These are phyloP conservation scores for Archilochus colubris DNA, from an alignment of 2,113 vertebrate species.

Conservation along the genomic window DNA sequence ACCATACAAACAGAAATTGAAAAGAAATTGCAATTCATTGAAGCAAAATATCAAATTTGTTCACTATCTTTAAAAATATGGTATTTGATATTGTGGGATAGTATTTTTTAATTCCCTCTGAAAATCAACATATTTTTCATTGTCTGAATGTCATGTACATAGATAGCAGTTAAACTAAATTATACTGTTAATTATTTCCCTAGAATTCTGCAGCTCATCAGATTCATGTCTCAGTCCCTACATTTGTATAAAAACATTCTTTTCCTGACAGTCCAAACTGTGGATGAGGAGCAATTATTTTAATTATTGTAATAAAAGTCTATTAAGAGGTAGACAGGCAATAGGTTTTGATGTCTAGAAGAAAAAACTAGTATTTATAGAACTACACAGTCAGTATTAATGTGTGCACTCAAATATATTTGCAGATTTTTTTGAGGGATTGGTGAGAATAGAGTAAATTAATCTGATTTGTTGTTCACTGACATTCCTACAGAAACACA, in stretches of 20 bases:
- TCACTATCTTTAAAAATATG: background rate
- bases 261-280: background rate
- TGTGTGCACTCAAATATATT: background rate
- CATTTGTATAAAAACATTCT: background rate
- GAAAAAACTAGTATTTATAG: background rate
- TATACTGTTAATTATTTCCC: background rate
- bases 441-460: background rate
- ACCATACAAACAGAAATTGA: background rate
- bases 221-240: background rate
- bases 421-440: background rate
- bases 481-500: background rate
- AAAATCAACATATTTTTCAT: background rate
- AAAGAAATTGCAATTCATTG: background rate
- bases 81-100: background rate
- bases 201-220: background rate
- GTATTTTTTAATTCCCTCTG: background rate
- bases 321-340: background rate
- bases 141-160: background rate
- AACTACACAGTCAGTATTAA: background rate
- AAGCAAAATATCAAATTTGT: background rate
- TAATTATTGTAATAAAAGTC: background rate
- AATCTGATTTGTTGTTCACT: background rate
- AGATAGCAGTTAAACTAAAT: background rate
- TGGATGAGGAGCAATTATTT: background rate
- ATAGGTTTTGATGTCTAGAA: background rate